Percentiles rank a stretch among this genome's conserved stretches.
Evolutionary conservation across 1,140 invertebrate genomes (phyloP).

Genomic region (Leptinotarsa lineolata): DNA sequence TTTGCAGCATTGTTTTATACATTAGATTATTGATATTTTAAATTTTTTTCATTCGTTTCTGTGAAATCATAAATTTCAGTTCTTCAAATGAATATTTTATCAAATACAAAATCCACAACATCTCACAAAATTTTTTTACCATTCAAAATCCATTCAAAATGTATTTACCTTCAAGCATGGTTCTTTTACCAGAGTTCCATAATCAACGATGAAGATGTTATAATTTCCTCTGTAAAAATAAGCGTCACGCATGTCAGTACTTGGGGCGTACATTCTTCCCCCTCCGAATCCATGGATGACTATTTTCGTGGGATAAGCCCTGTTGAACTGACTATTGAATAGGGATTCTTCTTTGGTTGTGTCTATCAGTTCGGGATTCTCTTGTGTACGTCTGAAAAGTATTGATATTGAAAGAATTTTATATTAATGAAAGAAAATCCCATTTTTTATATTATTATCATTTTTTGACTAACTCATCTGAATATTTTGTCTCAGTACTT

Average conservation of each 20-base stretch:
- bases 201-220: slow-evolving; percentile 87
- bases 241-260: slow-evolving; percentile 79
- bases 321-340: slow-evolving; percentile 72
- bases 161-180: slow-evolving; percentile 69
- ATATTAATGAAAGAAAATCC: too few species aligned
- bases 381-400: slow-evolving; percentile 70
- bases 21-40: too few species aligned
- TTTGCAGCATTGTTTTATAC: too few species aligned
- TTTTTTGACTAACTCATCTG: too few species aligned
- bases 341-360: slow-evolving; percentile 70
- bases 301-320: slow-evolving; percentile 75
- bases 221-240: slow-evolving; percentile 80
- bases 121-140: too few species aligned
- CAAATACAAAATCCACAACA: too few species aligned
- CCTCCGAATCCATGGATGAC: slow-evolving; percentile 84
- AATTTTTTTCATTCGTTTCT: too few species aligned
- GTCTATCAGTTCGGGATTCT: slow-evolving; percentile 71
- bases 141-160: neutral
- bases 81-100: too few species aligned
- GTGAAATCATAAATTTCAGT: too few species aligned
- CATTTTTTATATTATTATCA: too few species aligned
- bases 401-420: too few species aligned
- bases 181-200: slow-evolving; percentile 76
- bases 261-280: slow-evolving; percentile 75
- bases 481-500: too few species aligned